phyloP scores from a whole-genome alignment of 2,113 vertebrate genomes.

The Sander vitreus region DNA sequence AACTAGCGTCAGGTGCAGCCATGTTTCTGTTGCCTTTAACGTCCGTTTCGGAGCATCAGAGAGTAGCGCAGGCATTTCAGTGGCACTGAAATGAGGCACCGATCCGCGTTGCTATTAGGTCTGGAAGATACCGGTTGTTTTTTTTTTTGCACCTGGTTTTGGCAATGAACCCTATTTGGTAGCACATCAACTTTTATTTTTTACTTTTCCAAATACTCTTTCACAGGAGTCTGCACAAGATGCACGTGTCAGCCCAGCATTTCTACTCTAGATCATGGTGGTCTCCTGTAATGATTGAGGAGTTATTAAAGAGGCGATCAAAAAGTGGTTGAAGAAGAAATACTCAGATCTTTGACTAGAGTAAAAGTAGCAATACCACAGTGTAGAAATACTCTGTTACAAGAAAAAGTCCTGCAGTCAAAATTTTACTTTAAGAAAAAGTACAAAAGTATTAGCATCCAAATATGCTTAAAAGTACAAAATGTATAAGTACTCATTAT shows the following conservation, averaged over 20 bases:
- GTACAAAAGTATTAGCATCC: not conserved
- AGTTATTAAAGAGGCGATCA: not conserved
- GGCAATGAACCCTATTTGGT: too few species aligned
- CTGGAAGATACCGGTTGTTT: too few species aligned
- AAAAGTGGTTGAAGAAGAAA: not conserved
- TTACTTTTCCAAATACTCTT: not conserved
- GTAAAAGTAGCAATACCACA: not conserved
- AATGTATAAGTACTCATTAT: not conserved
- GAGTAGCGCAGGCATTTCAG: too few species aligned
- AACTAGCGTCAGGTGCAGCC: too few species aligned
- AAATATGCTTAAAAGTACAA: not conserved
- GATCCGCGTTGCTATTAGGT: too few species aligned
- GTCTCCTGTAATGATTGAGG: not conserved
- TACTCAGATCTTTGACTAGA: not conserved
- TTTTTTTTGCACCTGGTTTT: too few species aligned
- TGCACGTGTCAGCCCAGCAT: not conserved
- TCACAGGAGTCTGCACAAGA: not conserved
- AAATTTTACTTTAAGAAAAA: not conserved
- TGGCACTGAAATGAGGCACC: too few species aligned
- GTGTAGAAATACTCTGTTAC: not conserved
- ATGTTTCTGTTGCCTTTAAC: too few species aligned
- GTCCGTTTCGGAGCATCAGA: too few species aligned
- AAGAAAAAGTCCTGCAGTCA: not conserved
- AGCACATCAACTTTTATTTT: not conserved
- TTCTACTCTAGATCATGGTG: not conserved